Evolutionary conservation across 2,888 invertebrate species (phyloP).

Genomic region (Mycogona germanica): DNA sequence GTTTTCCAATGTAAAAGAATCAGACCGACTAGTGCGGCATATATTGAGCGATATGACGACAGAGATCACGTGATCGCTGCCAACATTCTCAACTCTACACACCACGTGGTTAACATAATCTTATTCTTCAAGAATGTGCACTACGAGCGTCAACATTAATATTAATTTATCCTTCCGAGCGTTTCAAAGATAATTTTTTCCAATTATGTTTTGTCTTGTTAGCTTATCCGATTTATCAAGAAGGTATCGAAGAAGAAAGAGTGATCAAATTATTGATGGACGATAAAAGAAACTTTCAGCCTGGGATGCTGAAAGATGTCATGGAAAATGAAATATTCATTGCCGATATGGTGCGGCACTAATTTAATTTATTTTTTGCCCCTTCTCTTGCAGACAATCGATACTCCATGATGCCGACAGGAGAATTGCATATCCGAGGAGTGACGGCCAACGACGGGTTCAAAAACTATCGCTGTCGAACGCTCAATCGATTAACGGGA

Average conservation of each 20-base stretch:
- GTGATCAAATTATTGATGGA: neutral
- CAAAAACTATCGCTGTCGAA: slow-evolving; percentile 86
- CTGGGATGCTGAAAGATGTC: neutral
- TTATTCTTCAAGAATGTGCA: too few relatives aligned
- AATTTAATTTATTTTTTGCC: slow-evolving; percentile 22
- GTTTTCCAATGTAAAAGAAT: too few relatives aligned
- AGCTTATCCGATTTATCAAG: neutral
- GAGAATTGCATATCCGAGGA: slow-evolving; percentile 88
- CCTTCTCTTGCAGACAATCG: slow-evolving; percentile 58
- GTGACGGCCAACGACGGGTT: slow-evolving; percentile 90
- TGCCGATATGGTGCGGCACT: neutral
- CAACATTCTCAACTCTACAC: too few relatives aligned
- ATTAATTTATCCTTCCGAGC: too few relatives aligned
- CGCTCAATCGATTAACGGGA: slow-evolving; percentile 82
- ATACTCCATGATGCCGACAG: slow-evolving; percentile 85
- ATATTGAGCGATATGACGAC: too few relatives aligned
- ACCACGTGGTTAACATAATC: too few relatives aligned
- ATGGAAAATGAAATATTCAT: neutral
- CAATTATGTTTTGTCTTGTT: neutral
- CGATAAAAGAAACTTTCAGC: neutral
- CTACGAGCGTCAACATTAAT: too few relatives aligned
- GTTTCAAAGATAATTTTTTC: too few relatives aligned
- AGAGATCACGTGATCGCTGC: too few relatives aligned
- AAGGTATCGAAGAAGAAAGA: neutral
- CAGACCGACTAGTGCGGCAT: too few relatives aligned